Evolutionary conservation across 2,797 vertebrate species (phyloP).

Genomic region (Ispidina lecontei): DNA sequence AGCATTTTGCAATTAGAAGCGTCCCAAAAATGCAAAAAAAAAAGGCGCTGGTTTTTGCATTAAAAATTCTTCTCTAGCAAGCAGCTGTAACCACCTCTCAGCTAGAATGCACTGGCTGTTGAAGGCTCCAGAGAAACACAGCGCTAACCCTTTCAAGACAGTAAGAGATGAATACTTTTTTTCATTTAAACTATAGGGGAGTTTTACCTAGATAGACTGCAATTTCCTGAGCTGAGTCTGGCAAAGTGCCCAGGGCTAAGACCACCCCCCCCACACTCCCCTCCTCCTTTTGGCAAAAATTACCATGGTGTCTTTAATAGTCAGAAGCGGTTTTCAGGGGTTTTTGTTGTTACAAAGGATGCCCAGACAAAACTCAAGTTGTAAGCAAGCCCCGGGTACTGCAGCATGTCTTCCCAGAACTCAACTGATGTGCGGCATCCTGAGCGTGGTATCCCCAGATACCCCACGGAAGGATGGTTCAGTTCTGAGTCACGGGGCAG

Average conservation of each 20-base stretch:
- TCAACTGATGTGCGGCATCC: neutral
- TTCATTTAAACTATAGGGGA: slow-evolving; percentile 62
- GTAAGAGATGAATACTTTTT: slow-evolving; percentile 63
- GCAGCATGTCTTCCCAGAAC: slow-evolving; percentile 19
- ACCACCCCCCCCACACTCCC: neutral
- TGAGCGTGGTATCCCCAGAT: neutral
- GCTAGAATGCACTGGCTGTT: slow-evolving; percentile 23
- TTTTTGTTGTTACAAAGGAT: slow-evolving; percentile 25
- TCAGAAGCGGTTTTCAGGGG: slow-evolving; percentile 1
- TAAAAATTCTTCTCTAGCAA: slow-evolving; percentile 19
- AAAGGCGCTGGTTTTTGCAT: slow-evolving; percentile 14
- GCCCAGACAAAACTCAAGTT: neutral
- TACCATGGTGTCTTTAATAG: slow-evolving; percentile 19
- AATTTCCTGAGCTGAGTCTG: slow-evolving; percentile 64
- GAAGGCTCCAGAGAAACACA: slow-evolving; percentile 25
- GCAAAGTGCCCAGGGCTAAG: slow-evolving; percentile 46
- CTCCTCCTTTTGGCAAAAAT: slow-evolving; percentile 44
- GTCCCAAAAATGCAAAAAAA: slow-evolving; percentile 45
- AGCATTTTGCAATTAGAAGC: slow-evolving; percentile 41
- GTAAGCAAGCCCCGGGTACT: neutral
- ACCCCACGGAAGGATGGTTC: slow-evolving; percentile 24
- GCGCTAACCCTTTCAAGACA: slow-evolving; percentile 52
- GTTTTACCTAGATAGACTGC: slow-evolving; percentile 69
- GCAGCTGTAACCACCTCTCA: slow-evolving; percentile 7
- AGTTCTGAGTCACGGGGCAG: slow-evolving; percentile 47